phyloP scores from a whole-genome alignment of 2,888 invertebrate genomes.

The Cloeon dipterum region DNA sequence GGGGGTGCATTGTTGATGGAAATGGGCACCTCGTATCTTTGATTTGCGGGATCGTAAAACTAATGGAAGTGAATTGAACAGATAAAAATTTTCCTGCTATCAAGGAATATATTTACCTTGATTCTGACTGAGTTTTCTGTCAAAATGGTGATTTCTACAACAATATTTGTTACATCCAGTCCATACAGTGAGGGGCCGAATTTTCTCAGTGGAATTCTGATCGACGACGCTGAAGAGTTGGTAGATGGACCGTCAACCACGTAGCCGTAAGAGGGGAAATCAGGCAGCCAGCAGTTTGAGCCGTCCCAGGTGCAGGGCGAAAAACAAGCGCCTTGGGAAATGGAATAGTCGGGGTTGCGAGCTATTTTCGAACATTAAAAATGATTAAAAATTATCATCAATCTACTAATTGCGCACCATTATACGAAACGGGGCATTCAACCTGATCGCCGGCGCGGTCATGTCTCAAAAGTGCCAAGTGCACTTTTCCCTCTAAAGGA shows the following conservation, averaged over 20 bases:
- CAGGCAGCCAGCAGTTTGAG: neutral
- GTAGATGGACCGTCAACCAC: neutral
- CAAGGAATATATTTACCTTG: neutral
- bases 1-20: too few species aligned
- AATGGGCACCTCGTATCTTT: conserved; percentile 9
- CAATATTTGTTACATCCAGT: neutral
- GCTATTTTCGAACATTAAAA: too few species aligned
- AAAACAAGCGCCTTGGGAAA: neutral
- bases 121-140: neutral
- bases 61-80: neutral
- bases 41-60: conserved; percentile 5
- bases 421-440: neutral
- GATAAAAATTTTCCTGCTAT: neutral
- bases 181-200: neutral
- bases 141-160: neutral
- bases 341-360: neutral
- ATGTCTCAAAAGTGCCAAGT: neutral
- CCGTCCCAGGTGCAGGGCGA: neutral
- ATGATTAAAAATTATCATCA: neutral
- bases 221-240: neutral
- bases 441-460: neutral
- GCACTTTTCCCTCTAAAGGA: neutral
- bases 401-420: neutral
- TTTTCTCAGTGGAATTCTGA: neutral
- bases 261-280: neutral